Evolutionary conservation across 2,113 vertebrate species (phyloP), one percentile per base, ranked within the genome.

Genomic region (Caretta caretta): DNA sequence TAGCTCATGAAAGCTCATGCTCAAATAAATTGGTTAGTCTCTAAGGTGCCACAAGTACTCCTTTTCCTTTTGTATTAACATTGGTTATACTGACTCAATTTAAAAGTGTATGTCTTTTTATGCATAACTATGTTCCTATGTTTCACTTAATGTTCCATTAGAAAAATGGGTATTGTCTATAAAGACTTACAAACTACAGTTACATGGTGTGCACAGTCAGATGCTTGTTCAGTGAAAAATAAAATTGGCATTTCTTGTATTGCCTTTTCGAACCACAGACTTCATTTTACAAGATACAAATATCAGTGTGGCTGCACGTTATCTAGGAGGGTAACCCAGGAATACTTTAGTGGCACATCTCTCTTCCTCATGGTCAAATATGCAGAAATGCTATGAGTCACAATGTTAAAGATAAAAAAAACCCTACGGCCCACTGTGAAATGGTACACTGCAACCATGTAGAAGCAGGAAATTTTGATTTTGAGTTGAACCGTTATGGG

Each of bases 131-230:
- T 16, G 51, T n/a, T 42, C n/a, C 50, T 92, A 56, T 16, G 50
- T 89, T 96, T 89, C 50, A 42, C 79, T 90, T 90, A 83, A 6
- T 42, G 35, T 53, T 84, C 89, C 50, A 46, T 42, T n/a, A 95
- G 56, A 84, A 24, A 84, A 94, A 94, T 5, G 56, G 27, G 80
- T 86, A 79, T 25, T 59, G 6, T 50, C 72, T n/a, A 35, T 38
- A 90, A 84, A 2, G n/a, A 4, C 50, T 81, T 3, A 88, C 83
- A 88, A 92, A 5, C 25, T 83, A 31, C 20, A 49, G 56, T 88
- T 46, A 88, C 17, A 93, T 4, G n/a, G 4, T 54, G 10, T 42
- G 20, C 78, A 93, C 11, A 90, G 53, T 25, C 35, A 20, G 46
- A 57, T 35, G 54, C 62, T 90, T 87, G 57, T 56, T 51, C 24